Conservation (phyloP, 2,113 vertebrate genomes). For the Hippocampus mohnikei region DNA sequence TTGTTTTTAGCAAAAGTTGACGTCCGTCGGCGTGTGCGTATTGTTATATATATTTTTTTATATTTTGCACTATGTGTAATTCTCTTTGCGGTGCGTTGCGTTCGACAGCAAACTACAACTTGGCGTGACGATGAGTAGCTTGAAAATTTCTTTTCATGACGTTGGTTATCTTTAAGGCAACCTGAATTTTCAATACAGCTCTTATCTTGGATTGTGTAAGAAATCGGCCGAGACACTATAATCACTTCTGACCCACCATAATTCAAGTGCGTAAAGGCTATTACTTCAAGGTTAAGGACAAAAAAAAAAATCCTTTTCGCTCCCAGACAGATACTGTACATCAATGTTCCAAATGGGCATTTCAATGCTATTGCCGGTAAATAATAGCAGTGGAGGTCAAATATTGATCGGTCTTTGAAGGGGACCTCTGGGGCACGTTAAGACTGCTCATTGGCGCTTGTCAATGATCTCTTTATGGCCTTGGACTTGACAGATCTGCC, state of each 20-base stretch:
- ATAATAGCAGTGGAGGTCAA: slow-evolving; percentile 62
- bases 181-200: not conserved
- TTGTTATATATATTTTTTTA: too few relatives aligned
- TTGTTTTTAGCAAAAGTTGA: too few relatives aligned
- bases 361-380: slow-evolving; percentile 49
- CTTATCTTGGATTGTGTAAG: not conserved
- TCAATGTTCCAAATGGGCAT: slow-evolving; percentile 48
- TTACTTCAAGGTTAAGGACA: slow-evolving; percentile 45
- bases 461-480: slow-evolving; percentile 70
- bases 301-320: slow-evolving; percentile 11
- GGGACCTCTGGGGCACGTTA: slow-evolving; percentile 65
- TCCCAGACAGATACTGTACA: slow-evolving; percentile 49
- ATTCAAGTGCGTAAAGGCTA: slow-evolving; percentile 13
- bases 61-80: too few relatives aligned
- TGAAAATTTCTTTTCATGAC: too few relatives aligned
- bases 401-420: slow-evolving; percentile 67
- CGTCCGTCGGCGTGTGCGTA: too few relatives aligned
- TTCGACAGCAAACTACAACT: too few relatives aligned
- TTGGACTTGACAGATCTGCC: slow-evolving; percentile 48
- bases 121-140: too few relatives aligned
- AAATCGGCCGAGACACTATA: not conserved
- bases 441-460: slow-evolving; percentile 62
- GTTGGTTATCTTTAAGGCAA: not conserved
- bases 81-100: too few relatives aligned
- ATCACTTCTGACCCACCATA: not conserved